Base-by-base conservation (phyloP, 2,888 invertebrate genomes). In the Lepidonotus clava region DNA sequence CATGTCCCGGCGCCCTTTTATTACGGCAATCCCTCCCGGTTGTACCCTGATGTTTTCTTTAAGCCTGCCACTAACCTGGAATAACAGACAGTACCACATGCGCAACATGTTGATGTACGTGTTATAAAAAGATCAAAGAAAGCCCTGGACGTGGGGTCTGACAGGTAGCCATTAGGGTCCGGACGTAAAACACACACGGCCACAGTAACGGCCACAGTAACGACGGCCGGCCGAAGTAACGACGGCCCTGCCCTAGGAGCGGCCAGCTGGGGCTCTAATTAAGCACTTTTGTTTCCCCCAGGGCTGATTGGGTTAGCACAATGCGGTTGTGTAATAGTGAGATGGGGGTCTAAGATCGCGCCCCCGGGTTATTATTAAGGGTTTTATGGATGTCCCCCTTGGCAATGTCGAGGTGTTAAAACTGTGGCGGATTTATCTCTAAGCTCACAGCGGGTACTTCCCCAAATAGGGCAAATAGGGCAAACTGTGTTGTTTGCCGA, bases 101-200 rank as follows among this genome's bases (percentile, higher is more conserved):
- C 53, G 71, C 18, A 71, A 71, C 71, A 71, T 71, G 71, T 71
- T 71, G 36, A 71, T 71, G 5, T 71, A 71, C 8, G 71, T 4
- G 18, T 11, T 34, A 71, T 11, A 61, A 61, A n/a, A 28, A 61
- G n/a, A 36, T 71, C 36, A 36, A 71, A 14, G 66, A 32, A 38
- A 11, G 71, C 14, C 61, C 71, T 8, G 34, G n/a, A 18, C 24
- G 71, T 38, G 21, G 34, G 71, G 71, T 14, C 38, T 71, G 38
- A 71, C 71, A n/a, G 56, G 56, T 56, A 24, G 56, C 5, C 14
- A 56, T 56, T 24, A 56, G 14, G 14, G n/a, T n/a, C 18, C 8
- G 46, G 46, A 46, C 46, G 46, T 46, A 11, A 46, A 46, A 46
- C 46, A 46, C 18, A 46, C 46, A 46, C 6, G 8, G 18, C 8